Evolutionary conservation across 2,797 vertebrate species (phyloP), one percentile per base, ranked within the genome.

Genomic region (Allenopithecus nigroviridis): DNA sequence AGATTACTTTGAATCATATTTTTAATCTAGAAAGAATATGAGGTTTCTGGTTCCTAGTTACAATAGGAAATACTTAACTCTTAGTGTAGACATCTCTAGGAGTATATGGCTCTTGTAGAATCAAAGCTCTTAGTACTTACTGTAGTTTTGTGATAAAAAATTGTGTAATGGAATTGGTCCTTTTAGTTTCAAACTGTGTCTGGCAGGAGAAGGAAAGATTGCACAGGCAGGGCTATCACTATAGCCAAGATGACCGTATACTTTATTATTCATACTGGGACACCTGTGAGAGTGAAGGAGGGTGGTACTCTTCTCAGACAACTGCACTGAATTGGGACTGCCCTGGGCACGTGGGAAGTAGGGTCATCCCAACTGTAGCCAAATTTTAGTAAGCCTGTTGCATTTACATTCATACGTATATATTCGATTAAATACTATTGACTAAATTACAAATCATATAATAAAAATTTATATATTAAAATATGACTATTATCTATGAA

Each of bases 371-470:
- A 50, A 68, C 14, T 24, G 4, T 57, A 81, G 68, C 68, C 68
- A 53, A 61, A 11, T 78, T 93, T 89, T 91, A 85, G 43, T 78
- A 76, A 96, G 46, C 83, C 12, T 96, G 21, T 74, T 96, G 21
- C 41, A 41, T 61, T 96, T 94, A n/a, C 8, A 48, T 78, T 78
- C 28, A 90, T n/a, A 57, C 2, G 11, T 21, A 75, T 61, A 11
- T 79, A 41, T 26, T 50, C 1, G 83, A 13, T 64, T 64, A 90
- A 72, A 74, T 92, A 50, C 79, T 39, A 39, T 46, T 55, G 57
- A 21, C 39, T 59, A n/a, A 39, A 3, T 14, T 43, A 21, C 19
- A 80, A 55, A n/a, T 57, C 19, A 41, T 33, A 41, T 26, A 57
- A 68, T 70, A 50, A 41, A 61, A 92, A 33, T 50, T 59, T 36